phyloP scores from a whole-genome alignment of 2,113 vertebrate species.

The Burhinus bistriatus region DNA sequence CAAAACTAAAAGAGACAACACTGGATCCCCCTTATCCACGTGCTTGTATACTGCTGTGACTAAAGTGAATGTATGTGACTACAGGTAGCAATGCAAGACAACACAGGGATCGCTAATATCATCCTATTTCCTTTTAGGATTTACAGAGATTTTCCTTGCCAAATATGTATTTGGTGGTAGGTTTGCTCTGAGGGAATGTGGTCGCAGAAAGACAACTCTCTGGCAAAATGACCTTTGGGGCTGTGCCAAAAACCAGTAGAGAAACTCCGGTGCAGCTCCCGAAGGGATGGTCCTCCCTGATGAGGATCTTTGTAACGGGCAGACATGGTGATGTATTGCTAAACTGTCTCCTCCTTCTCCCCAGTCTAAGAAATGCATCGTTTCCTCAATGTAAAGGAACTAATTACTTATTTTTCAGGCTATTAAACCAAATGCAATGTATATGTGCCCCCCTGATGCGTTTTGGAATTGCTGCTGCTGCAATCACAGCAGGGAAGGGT shows the following conservation, averaged over 20 bases:
- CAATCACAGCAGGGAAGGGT: background rate
- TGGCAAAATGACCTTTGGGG: background rate
- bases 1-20: background rate
- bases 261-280: background rate
- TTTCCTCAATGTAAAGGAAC: background rate
- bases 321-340: background rate
- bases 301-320: background rate
- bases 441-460: background rate
- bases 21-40: background rate
- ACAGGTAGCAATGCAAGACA: background rate
- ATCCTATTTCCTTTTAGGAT: background rate
- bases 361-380: accelerated
- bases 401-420: background rate
- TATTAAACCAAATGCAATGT: background rate
- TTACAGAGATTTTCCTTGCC: background rate
- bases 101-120: background rate
- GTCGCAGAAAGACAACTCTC: background rate
- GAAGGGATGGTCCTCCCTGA: background rate
- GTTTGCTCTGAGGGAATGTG: background rate
- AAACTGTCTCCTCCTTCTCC: background rate
- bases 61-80: background rate
- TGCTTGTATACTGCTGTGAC: background rate
- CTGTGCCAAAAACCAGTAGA: background rate
- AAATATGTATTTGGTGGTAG: background rate
- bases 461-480: conserved; percentile 1